phyloP scores from a whole-genome alignment of 2,797 vertebrate species.

The Australoheros facetus region DNA sequence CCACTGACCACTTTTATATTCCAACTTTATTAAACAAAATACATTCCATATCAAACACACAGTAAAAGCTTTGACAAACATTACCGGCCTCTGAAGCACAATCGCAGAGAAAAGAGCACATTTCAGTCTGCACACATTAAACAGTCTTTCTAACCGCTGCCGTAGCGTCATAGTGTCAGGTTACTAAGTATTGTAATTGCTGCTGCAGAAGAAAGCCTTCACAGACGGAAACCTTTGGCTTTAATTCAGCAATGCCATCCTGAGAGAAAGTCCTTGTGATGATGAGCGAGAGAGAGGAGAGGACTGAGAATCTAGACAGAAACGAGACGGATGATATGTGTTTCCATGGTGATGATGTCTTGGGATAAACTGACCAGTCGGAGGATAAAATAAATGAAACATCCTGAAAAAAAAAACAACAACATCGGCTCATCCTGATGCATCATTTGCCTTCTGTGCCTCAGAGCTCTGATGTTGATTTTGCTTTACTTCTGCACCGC shows the following conservation, averaged over 20 bases:
- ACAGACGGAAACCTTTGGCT: slow-evolving; percentile 27
- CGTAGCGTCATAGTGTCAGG: background rate
- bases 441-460: background rate
- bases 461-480: background rate
- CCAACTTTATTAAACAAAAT: slow-evolving; percentile 44
- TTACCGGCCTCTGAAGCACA: background rate
- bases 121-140: background rate
- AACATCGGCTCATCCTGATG: background rate
- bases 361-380: slow-evolving; percentile 16
- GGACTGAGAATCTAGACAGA: background rate
- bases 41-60: slow-evolving; percentile 46
- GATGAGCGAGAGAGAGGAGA: background rate
- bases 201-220: background rate
- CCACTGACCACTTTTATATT: slow-evolving; percentile 15
- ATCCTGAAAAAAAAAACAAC: background rate
- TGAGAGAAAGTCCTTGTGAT: slow-evolving; percentile 22
- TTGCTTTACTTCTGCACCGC: background rate
- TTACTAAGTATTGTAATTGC: background rate
- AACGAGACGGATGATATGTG: background rate
- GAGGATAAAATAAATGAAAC: background rate
- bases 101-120: background rate
- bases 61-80: slow-evolving; percentile 27
- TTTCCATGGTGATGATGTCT: slow-evolving; percentile 29
- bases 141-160: background rate
- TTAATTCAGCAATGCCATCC: slow-evolving; percentile 17